phyloP scores from a whole-genome alignment of 2,113 vertebrate genomes.

The Excalfactoria chinensis region DNA sequence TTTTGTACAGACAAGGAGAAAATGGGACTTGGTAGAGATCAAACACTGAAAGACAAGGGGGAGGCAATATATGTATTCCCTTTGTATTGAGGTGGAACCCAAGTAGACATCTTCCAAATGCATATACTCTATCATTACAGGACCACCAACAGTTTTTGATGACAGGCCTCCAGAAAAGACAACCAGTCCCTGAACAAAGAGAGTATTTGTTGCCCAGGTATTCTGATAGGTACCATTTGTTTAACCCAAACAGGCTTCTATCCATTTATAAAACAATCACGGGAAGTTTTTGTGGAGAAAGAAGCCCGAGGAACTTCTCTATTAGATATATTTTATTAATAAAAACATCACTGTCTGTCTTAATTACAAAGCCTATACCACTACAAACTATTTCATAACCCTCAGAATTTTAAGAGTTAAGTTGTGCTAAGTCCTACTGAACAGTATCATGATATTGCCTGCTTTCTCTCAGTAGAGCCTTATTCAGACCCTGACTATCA shows the following conservation, averaged over 20 bases:
- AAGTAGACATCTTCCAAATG: slow-evolving; percentile 27
- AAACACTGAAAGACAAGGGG: background rate
- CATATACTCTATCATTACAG: background rate
- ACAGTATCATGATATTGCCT: background rate
- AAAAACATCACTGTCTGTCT: slow-evolving; percentile 34
- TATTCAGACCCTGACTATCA: fast-evolving
- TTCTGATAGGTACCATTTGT: slow-evolving; percentile 23
- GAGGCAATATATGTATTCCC: background rate
- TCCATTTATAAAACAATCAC: background rate
- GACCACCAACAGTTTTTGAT: background rate
- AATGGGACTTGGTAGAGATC: background rate
- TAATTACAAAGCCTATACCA: background rate
- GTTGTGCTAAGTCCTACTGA: slow-evolving; percentile 41
- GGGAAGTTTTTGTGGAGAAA: slow-evolving; percentile 22
- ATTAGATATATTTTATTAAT: slow-evolving; percentile 9
- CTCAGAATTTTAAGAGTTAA: slow-evolving; percentile 27
- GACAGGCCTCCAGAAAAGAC: slow-evolving; percentile 20
- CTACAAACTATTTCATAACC: slow-evolving; percentile 12
- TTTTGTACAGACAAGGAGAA: background rate
- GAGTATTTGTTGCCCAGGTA: background rate
- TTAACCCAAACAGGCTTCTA: background rate
- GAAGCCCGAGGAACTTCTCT: slow-evolving; percentile 11
- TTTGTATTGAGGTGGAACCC: slow-evolving; percentile 22
- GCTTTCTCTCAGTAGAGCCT: background rate
- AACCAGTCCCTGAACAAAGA: slow-evolving; percentile 39